Evolutionary conservation across 2,113 vertebrate species (phyloP).

Genomic region (Haemorhous mexicanus): DNA sequence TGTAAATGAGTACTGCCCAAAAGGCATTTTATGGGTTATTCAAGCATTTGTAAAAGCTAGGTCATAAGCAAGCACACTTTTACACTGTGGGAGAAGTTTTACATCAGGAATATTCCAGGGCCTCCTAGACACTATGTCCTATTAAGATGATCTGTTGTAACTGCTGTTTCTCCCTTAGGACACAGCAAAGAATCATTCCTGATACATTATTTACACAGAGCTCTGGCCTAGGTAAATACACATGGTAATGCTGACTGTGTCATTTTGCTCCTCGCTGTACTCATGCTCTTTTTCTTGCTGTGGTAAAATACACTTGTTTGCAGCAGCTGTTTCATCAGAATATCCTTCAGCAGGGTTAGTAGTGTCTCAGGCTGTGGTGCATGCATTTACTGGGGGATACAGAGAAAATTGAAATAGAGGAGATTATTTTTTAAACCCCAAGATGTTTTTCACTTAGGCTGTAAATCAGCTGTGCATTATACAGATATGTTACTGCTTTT

Average conservation of each 20-base stretch:
- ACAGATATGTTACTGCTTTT: background rate
- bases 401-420: background rate
- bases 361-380: background rate
- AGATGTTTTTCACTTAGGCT: background rate
- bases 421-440: background rate
- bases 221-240: slow-evolving; percentile 25
- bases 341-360: background rate
- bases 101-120: slow-evolving; percentile 20
- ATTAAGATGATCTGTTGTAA: slow-evolving; percentile 54
- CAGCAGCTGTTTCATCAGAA: background rate
- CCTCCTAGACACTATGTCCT: background rate
- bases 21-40: background rate
- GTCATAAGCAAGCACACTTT: background rate
- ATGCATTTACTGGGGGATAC: background rate
- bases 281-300: background rate
- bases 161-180: slow-evolving; percentile 10
- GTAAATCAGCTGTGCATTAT: background rate
- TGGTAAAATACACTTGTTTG: background rate
- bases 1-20: background rate
- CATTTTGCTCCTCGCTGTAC: background rate
- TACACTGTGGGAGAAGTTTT: background rate
- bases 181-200: background rate
- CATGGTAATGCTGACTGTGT: slow-evolving; percentile 38
- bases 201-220: slow-evolving; percentile 30
- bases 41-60: background rate